Percentiles rank a stretch among this genome's conserved stretches.
Evolutionary conservation across 2,888 invertebrate genomes (phyloP).

Genomic region (Lycaena phlaeas): DNA sequence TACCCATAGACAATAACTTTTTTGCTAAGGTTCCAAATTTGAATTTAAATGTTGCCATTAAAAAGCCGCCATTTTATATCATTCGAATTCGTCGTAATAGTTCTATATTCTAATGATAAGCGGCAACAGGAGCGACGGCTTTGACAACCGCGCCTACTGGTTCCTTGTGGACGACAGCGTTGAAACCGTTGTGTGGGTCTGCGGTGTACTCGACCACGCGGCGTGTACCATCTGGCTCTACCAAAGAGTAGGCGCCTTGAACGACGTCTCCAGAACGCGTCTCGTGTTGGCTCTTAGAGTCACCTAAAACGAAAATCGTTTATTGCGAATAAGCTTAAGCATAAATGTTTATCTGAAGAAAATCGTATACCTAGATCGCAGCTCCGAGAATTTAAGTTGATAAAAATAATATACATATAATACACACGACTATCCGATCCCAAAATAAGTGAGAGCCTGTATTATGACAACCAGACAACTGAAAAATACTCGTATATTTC

Average conservation of each 20-base stretch:
- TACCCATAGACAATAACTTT: background rate
- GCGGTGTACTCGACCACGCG: constrained; percentile 77
- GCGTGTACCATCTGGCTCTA: constrained; percentile 77
- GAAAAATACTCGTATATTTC: no score
- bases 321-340: no score
- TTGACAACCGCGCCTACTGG: constrained; percentile 65
- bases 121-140: constrained; percentile 47
- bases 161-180: constrained; percentile 77
- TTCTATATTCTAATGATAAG: constrained; percentile 23
- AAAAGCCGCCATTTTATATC: no score
- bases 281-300: constrained; percentile 66
- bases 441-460: no score
- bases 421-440: no score
- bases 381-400: no score
- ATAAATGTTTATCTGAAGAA: no score
- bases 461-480: no score
- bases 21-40: no score
- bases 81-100: constrained; percentile 9
- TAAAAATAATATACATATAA: no score
- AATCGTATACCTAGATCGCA: no score
- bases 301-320: constrained; percentile 31
- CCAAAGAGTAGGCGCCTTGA: constrained; percentile 75
- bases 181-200: constrained; percentile 78
- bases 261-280: constrained; percentile 76
- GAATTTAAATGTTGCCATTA: no score